Evolutionary conservation across 2,888 invertebrate genomes (phyloP), one percentile per base, ranked within the genome.

Genomic region (Machimus rusticus): DNA sequence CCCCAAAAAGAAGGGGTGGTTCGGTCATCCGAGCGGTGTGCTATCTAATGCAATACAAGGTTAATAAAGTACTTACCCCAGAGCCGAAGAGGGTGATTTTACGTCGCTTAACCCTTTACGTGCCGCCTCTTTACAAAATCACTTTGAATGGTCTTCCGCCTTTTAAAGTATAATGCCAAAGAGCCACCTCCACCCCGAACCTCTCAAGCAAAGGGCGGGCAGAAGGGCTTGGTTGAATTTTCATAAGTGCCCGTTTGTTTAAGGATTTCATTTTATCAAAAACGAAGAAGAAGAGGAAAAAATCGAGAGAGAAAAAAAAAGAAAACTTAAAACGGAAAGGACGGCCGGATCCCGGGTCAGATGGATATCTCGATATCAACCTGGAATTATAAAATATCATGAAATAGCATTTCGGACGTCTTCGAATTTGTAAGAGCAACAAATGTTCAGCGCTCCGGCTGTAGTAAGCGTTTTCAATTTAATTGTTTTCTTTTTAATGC

Each of bases 11-110:
- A 86, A 77, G 55, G 55, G 77, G 77, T 43, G 46, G 46, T n/a
- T 55, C 85, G 82, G 66, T 23, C 57, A 57, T 57, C 37, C 37
- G 31, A 66, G 66, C 57, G 57, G 85, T 85, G 57, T 74, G 28
- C 85, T 74, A 85, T 86, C 79, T 82, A 85, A 85, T 87, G 85
- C 85, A 86, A 88, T 87, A 84, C 76, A 86, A 85, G 66, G 86
- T 88, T 86, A 86, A 88, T 87, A 87, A 88, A 87, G 88, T 87
- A 88, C 88, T 88, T 88, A 88, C 84, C 84, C 88, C 87, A 66
- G 81, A 87, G 87, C 77, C 82, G 82, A 84, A 87, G 76, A 87
- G 87, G 87, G 84, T 84, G 82, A 87, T 87, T 87, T 87, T 87
- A 87, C 81, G 81, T 81, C 79, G 86, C 86, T 78, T 86, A 87